These are phyloP conservation scores for Brachyopa scutellaris DNA, from an alignment of 2,888 invertebrate genomes.

Conservation along the genomic window DNA sequence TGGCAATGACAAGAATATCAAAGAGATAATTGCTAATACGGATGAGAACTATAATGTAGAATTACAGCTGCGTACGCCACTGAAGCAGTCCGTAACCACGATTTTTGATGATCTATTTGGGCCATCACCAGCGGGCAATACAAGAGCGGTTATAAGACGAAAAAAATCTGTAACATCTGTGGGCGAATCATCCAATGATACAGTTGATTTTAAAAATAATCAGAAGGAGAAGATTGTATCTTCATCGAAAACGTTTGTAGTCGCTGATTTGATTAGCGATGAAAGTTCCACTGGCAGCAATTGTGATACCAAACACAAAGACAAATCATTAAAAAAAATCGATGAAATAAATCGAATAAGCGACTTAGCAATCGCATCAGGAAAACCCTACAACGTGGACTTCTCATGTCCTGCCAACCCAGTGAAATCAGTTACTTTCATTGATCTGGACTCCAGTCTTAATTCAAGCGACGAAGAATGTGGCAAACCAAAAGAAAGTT, in stretches of 20 bases:
- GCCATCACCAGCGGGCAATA: slow-evolving; percentile 2
- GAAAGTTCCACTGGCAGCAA: neutral
- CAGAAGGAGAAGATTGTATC: neutral
- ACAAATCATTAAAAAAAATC: neutral
- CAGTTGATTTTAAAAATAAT: neutral
- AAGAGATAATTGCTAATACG: neutral
- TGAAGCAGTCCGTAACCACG: neutral
- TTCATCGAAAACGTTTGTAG: neutral
- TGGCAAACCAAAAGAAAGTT: neutral
- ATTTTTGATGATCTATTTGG: slow-evolving; percentile 39
- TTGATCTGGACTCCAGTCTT: slow-evolving; percentile 39
- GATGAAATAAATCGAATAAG: neutral
- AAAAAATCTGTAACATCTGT: neutral
- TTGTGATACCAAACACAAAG: too few species aligned
- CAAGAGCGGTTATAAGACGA: neutral
- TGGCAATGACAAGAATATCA: neutral
- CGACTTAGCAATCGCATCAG: too few species aligned
- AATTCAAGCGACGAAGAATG: slow-evolving; percentile 44
- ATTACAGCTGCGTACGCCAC: neutral
- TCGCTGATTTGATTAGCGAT: neutral
- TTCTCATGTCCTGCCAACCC: neutral
- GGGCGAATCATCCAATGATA: slow-evolving; percentile 6
- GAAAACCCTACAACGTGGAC: too few species aligned
- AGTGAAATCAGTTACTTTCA: slow-evolving; percentile 5
- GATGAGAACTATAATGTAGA: slow-evolving; percentile 29